These are phyloP conservation scores for Ariopsis seemanni DNA, from an alignment of 2,113 vertebrate species.

Conservation along the genomic window DNA sequence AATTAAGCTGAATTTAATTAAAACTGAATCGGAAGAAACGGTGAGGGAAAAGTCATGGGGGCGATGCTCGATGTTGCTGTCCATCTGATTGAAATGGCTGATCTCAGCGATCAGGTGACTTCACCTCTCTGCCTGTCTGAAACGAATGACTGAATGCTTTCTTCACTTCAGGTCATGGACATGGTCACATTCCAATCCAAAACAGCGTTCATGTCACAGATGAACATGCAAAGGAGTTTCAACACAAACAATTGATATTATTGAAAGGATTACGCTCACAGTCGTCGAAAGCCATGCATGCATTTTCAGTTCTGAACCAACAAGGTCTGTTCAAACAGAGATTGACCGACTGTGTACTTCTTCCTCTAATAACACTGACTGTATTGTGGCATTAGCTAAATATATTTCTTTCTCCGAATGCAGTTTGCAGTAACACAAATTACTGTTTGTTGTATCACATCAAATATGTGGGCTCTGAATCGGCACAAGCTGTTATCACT, in stretches of 20 bases:
- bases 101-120: background rate
- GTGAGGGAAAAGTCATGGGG: too few species aligned
- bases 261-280: background rate
- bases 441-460: conserved; percentile 15
- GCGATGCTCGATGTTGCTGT: background rate
- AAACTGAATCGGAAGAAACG: background rate
- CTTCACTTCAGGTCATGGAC: background rate
- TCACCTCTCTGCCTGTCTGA: background rate
- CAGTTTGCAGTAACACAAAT: conserved; percentile 12
- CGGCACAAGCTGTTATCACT: conserved; percentile 50
- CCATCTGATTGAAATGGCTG: background rate
- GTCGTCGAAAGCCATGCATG: background rate
- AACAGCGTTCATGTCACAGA: too few species aligned
- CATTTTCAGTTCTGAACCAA: background rate
- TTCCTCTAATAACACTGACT: conserved; percentile 4
- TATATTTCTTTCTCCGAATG: background rate
- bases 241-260: background rate
- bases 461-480: conserved; percentile 32
- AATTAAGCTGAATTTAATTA: background rate
- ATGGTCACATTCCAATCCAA: background rate
- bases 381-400: conserved; percentile 20
- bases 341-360: background rate
- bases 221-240: background rate
- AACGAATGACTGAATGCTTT: background rate
- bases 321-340: background rate